A percentile compares a stretch with the other conserved stretches of the same genome.
These are phyloP conservation scores for Parasteatoda tepidariorum DNA, from an alignment of 1,140 invertebrate genomes.

Conservation along the genomic window DNA sequence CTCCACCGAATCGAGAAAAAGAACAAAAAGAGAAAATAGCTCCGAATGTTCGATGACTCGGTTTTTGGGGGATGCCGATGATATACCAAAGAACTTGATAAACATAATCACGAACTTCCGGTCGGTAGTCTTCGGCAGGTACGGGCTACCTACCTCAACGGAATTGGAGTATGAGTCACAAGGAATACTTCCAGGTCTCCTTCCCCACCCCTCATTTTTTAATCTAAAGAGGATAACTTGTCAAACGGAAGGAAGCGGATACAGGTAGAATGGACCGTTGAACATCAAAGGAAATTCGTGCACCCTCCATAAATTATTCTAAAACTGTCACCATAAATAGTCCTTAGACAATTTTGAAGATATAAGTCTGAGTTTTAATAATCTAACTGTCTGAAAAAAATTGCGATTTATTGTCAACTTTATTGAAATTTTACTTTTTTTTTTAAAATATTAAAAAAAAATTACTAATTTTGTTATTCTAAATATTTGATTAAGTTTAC, in stretches of 20 bases:
- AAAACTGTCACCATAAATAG: too few species aligned
- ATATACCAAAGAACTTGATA: not conserved
- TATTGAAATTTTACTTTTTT: not conserved
- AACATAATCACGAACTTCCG: conserved; percentile 30
- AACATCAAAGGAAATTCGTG: not conserved
- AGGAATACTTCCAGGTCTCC: not conserved
- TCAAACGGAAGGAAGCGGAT: conserved; percentile 1
- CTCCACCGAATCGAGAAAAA: conserved; percentile 3
- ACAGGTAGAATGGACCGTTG: not conserved
- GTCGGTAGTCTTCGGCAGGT: not conserved
- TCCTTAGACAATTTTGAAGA: too few species aligned
- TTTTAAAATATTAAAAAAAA: not conserved
- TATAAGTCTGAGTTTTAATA: too few species aligned
- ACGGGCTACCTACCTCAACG: not conserved
- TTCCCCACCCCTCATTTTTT: not conserved
- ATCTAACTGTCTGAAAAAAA: too few species aligned
- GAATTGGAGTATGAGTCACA: conserved; percentile 16
- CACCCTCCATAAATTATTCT: not conserved
- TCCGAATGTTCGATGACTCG: not conserved
- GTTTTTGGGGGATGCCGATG: not conserved
- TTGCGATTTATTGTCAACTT: not conserved
- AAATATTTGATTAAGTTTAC: too few species aligned
- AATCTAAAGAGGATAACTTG: not conserved
- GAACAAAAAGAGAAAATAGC: not conserved
- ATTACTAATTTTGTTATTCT: too few species aligned